Percentiles rank a stretch among this genome's conserved stretches.
These are phyloP conservation scores for Tetanocera ferruginea DNA, from an alignment of 2,888 invertebrate genomes.

Conservation along the genomic window DNA sequence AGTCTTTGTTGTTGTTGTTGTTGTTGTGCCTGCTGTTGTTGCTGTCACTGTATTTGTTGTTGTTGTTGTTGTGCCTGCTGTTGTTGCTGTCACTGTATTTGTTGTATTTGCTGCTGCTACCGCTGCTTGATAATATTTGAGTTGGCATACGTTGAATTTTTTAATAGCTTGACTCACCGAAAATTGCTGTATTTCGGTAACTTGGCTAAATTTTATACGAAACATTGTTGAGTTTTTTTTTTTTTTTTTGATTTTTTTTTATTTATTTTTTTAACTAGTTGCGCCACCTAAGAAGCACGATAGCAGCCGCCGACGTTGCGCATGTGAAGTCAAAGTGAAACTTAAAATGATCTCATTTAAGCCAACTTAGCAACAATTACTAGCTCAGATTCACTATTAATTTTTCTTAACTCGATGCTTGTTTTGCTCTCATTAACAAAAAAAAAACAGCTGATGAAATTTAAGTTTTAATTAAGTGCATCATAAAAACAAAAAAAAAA, in stretches of 20 bases:
- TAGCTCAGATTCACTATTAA: no score
- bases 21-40: background rate
- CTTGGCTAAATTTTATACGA: no score
- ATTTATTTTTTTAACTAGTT: background rate
- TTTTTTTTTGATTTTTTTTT: background rate
- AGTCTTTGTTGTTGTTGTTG: conserved; percentile 6
- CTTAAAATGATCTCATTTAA: conserved; percentile 1
- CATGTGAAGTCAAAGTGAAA: background rate
- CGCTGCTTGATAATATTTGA: conserved; percentile 12
- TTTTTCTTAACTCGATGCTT: no score
- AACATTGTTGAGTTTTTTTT: background rate
- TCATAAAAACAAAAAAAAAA: no score
- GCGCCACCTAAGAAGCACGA: background rate
- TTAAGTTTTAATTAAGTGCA: no score
- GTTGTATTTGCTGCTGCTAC: background rate
- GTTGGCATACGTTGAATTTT: conserved; percentile 1
- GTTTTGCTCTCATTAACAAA: no score
- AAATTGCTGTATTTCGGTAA: no score
- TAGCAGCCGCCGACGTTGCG: background rate
- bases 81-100: background rate
- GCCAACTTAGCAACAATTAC: background rate
- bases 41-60: background rate
- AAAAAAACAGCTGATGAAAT: no score
- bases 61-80: background rate
- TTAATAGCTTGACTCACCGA: no score